Evolutionary conservation across 2,888 invertebrate species (phyloP).

Genomic region (Volucella inanis): DNA sequence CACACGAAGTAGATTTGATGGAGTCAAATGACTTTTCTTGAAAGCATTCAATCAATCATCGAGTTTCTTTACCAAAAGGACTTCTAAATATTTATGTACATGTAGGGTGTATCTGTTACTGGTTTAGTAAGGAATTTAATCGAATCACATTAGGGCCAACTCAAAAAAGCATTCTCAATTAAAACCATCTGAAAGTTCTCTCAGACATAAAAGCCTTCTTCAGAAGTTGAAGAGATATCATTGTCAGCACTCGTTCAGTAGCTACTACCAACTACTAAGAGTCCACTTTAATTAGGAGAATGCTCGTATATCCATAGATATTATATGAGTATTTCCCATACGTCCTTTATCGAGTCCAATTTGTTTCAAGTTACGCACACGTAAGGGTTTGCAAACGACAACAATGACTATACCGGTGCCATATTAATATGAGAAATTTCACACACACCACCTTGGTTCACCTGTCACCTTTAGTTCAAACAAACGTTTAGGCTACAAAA

Average conservation of each 20-base stretch:
- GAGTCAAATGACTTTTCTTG: no score
- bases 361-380: constrained; percentile 55
- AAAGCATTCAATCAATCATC: no score
- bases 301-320: constrained; percentile 6
- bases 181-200: constrained; percentile 17
- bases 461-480: constrained; percentile 34
- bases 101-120: no score
- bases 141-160: constrained; percentile 42
- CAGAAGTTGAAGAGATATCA: constrained; percentile 41
- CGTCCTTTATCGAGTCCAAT: constrained; percentile 34
- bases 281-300: constrained; percentile 57
- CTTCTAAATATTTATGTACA: no score
- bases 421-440: constrained; percentile 11
- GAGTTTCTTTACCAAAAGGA: no score
- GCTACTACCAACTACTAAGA: constrained; percentile 26
- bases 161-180: constrained; percentile 32
- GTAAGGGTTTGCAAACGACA: constrained; percentile 12
- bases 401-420: neutral
- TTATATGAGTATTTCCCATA: constrained; percentile 58
- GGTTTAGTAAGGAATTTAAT: constrained; percentile 19
- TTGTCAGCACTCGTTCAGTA: constrained; percentile 32
- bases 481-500: constrained; percentile 9
- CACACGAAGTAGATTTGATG: no score
- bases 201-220: constrained; percentile 26
- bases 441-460: constrained; percentile 12